Evolutionary conservation across 2,797 vertebrate genomes (phyloP).

Genomic region (Odontamblyopus rebecca): DNA sequence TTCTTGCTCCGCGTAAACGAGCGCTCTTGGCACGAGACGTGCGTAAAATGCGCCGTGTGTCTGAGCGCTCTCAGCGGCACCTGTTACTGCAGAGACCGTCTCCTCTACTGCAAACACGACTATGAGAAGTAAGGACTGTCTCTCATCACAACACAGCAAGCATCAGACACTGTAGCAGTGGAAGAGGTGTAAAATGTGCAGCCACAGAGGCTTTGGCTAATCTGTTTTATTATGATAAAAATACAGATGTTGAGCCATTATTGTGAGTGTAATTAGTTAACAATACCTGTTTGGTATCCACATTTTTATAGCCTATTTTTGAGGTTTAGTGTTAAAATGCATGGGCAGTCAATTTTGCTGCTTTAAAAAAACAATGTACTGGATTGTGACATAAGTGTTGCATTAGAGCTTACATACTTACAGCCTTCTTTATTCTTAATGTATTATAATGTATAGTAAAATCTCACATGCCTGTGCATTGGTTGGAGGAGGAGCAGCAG

Average conservation of each 20-base stretch:
- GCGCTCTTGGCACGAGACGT: constrained; percentile 89
- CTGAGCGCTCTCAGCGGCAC: constrained; percentile 84
- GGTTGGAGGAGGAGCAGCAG: constrained; percentile 33
- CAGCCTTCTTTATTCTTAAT: neutral
- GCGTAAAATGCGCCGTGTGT: constrained; percentile 87
- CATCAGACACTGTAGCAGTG: neutral
- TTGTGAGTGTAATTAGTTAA: neutral
- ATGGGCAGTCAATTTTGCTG: neutral
- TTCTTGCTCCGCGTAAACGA: constrained; percentile 90
- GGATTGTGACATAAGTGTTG: neutral
- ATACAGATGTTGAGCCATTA: neutral
- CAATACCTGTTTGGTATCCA: neutral
- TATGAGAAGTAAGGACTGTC: constrained; percentile 87
- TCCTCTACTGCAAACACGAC: constrained; percentile 91
- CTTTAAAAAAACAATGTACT: neutral
- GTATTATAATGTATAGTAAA: neutral
- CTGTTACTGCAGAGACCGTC: constrained; percentile 87
- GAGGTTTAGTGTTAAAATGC: neutral
- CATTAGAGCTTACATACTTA: neutral
- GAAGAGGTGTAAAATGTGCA: neutral
- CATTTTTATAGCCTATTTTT: neutral
- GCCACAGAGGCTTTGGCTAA: neutral
- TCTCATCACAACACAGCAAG: constrained; percentile 3
- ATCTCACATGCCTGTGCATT: constrained; percentile 9
- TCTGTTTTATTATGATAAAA: neutral